Evolutionary conservation across 2,113 vertebrate species (phyloP).

Genomic region (Pteropus alecto): DNA sequence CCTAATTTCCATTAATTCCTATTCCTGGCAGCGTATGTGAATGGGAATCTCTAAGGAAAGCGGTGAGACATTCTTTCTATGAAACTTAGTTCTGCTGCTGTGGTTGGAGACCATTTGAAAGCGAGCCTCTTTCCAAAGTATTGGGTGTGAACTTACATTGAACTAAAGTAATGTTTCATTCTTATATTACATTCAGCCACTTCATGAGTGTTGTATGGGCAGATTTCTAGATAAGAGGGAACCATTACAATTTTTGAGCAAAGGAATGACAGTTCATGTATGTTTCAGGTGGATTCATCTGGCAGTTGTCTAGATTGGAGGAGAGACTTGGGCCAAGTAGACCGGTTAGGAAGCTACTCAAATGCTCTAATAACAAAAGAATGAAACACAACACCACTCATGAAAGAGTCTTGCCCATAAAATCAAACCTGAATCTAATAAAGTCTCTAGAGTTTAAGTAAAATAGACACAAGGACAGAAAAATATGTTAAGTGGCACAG

Average conservation of each 20-base stretch:
- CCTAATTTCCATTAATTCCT: neutral
- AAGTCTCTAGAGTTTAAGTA: neutral
- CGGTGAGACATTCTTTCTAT: neutral
- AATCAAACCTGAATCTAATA: neutral
- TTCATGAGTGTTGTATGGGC: neutral
- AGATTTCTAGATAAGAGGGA: neutral
- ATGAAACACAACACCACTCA: neutral
- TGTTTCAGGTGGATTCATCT: neutral
- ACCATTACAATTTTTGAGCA: neutral
- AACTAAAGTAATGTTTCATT: neutral
- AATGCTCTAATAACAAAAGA: neutral
- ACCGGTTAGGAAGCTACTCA: neutral
- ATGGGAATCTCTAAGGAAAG: neutral
- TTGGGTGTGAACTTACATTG: neutral
- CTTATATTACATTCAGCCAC: neutral
- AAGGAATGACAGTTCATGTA: neutral
- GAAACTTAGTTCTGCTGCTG: neutral
- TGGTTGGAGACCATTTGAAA: neutral
- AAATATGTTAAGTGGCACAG: fast-evolving
- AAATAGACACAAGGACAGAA: neutral
- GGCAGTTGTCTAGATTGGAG: neutral
- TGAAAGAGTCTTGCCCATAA: neutral
- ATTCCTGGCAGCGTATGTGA: fast-evolving
- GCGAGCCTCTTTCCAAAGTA: neutral
- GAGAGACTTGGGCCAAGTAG: neutral